These are phyloP conservation scores for Caenorhabditis tropicalis DNA, from an alignment of 1,140 invertebrate species.

Conservation along the genomic window DNA sequence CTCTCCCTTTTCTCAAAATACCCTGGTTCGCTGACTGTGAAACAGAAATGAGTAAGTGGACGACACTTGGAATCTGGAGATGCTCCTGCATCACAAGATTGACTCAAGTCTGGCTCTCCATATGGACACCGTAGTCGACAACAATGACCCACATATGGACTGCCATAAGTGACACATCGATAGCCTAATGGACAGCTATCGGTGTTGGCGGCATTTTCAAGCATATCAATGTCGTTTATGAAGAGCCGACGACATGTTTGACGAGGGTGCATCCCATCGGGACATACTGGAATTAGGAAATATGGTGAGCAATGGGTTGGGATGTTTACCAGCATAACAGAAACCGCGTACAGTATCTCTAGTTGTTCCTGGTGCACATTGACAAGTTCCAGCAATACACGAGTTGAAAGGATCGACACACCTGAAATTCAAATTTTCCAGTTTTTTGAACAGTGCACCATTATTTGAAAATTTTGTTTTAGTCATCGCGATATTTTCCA, in stretches of 20 bases:
- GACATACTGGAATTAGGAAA: constrained; percentile 61
- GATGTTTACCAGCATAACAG: constrained; percentile 65
- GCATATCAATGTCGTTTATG: constrained; percentile 71
- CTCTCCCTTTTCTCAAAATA: not conserved
- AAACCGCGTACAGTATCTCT: constrained; percentile 63
- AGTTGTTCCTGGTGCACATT: constrained; percentile 69
- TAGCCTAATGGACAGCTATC: constrained; percentile 72
- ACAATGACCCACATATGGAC: constrained; percentile 72
- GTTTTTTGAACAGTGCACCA: too few species aligned
- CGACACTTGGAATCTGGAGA: constrained; percentile 70
- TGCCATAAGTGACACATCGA: constrained; percentile 71
- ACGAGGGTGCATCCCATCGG: constrained; percentile 68
- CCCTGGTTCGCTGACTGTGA: constrained; percentile 69
- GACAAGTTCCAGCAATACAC: constrained; percentile 67
- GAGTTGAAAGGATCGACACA: constrained; percentile 71
- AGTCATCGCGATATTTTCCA: too few species aligned
- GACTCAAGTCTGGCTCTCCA: constrained; percentile 71
- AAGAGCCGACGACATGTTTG: constrained; percentile 70
- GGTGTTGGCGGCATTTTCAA: constrained; percentile 71
- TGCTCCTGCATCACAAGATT: constrained; percentile 70
- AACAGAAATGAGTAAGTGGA: constrained; percentile 70
- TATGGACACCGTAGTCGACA: constrained; percentile 69
- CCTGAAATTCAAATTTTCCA: constrained; percentile 52
- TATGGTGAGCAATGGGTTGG: not conserved
- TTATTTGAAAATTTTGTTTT: too few species aligned